Conservation (phyloP, 2,888 invertebrate species). For the Cylindroiulus punctatus region DNA sequence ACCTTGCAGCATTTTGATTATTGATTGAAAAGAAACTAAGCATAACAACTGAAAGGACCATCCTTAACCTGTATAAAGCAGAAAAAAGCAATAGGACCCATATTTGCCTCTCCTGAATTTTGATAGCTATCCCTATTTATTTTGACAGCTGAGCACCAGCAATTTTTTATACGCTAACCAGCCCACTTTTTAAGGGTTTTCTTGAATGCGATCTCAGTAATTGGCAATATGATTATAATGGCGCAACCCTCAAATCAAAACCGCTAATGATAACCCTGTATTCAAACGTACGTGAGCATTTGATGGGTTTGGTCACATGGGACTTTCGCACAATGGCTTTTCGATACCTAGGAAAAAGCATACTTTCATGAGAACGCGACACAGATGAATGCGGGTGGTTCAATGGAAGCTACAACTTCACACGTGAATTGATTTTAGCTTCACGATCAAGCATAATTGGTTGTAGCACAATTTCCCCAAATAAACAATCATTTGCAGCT, state of each 20-base stretch:
- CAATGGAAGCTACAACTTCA: background rate
- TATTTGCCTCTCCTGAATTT: background rate
- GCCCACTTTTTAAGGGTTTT: conserved; percentile 26
- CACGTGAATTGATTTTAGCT: conserved; percentile 24
- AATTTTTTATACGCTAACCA: conserved; percentile 22
- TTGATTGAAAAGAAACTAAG: background rate
- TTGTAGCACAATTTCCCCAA: background rate
- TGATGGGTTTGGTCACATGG: conserved; percentile 2
- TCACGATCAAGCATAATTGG: background rate
- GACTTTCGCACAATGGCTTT: background rate
- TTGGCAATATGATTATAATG: conserved; percentile 32
- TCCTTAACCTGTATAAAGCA: background rate
- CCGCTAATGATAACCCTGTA: conserved; percentile 31
- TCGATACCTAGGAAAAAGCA: background rate
- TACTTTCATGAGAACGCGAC: background rate
- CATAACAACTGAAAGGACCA: background rate
- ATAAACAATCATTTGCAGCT: background rate
- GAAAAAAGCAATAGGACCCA: background rate
- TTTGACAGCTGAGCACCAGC: background rate
- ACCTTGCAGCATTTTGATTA: background rate
- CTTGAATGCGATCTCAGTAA: conserved; percentile 13
- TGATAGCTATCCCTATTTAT: background rate
- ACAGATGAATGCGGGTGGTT: background rate
- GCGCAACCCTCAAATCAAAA: conserved; percentile 13
- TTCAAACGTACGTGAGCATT: conserved; percentile 7